Conservation (phyloP, 2,797 vertebrate genomes). For the Galago senegalensis region DNA sequence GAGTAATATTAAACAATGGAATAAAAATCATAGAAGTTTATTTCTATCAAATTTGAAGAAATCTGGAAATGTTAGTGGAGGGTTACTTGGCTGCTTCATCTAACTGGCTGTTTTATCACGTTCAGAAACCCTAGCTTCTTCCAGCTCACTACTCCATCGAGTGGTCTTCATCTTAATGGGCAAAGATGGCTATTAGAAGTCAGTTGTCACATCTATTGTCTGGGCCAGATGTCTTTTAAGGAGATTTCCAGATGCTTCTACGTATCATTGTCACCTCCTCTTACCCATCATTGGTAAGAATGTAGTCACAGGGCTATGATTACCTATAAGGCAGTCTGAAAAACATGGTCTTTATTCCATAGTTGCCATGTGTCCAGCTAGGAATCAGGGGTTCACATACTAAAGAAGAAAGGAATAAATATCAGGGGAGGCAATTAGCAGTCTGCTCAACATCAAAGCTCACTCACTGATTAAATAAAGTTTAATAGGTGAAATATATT, state of each 20-base stretch:
- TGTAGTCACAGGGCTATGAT: background rate
- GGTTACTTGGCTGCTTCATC: background rate
- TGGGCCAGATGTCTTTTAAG: background rate
- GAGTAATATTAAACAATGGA: background rate
- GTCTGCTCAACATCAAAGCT: background rate
- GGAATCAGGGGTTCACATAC: background rate
- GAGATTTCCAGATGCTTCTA: background rate
- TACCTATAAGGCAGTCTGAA: background rate
- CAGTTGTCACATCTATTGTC: background rate
- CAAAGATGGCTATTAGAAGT: background rate
- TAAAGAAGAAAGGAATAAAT: background rate
- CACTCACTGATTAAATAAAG: background rate
- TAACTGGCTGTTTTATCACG: background rate
- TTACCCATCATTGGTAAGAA: background rate
- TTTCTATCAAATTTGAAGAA: background rate
- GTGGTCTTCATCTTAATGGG: background rate
- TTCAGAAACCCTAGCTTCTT: background rate
- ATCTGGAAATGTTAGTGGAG: background rate
- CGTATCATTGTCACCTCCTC: background rate
- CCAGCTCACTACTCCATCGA: background rate
- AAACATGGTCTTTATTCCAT: background rate
- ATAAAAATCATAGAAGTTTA: background rate
- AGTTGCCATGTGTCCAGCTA: background rate
- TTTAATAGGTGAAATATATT: background rate
- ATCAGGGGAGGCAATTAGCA: background rate